Evolutionary conservation across 2,888 invertebrate species (phyloP).

Genomic region (Ichneumoninae sp.): DNA sequence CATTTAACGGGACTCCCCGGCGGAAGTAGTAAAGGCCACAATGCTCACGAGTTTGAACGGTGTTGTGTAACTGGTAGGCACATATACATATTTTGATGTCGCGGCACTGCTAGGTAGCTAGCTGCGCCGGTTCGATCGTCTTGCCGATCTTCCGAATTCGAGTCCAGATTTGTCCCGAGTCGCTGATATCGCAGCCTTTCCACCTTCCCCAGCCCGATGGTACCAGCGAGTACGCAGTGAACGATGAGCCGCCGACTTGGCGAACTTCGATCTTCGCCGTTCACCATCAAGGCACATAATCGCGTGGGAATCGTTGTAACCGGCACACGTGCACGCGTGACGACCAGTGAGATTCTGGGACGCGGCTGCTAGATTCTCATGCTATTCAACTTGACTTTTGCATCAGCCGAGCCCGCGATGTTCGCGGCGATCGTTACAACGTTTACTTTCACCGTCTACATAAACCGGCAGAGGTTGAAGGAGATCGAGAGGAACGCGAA

Average conservation of each 20-base stretch:
- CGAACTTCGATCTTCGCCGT: conserved; percentile 16
- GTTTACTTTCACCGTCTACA: conserved; percentile 76
- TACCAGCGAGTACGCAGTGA: background rate
- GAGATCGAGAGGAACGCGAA: background rate
- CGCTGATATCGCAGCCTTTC: background rate
- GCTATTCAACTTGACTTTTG: conserved; percentile 83
- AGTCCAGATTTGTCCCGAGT: background rate
- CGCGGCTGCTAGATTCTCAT: conserved; percentile 75
- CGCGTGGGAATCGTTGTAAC: conserved; percentile 60
- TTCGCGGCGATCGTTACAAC: conserved; percentile 53
- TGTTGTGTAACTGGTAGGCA: conserved; percentile 17
- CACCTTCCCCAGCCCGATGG: background rate
- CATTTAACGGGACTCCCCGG: conserved; percentile 47
- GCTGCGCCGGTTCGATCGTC: conserved; percentile 14
- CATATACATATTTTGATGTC: background rate
- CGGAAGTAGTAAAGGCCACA: conserved; percentile 61
- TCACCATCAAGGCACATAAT: conserved; percentile 37
- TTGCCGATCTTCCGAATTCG: background rate
- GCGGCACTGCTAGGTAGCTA: conserved; percentile 30
- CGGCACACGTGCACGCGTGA: conserved; percentile 33
- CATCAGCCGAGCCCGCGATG: conserved; percentile 60
- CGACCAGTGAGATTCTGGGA: conserved; percentile 51
- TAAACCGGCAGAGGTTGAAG: conserved; percentile 2
- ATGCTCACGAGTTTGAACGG: conserved; percentile 52
- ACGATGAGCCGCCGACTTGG: background rate